These are phyloP conservation scores for Mesaphorura yosii DNA, from an alignment of 1,140 invertebrate species.

Conservation along the genomic window DNA sequence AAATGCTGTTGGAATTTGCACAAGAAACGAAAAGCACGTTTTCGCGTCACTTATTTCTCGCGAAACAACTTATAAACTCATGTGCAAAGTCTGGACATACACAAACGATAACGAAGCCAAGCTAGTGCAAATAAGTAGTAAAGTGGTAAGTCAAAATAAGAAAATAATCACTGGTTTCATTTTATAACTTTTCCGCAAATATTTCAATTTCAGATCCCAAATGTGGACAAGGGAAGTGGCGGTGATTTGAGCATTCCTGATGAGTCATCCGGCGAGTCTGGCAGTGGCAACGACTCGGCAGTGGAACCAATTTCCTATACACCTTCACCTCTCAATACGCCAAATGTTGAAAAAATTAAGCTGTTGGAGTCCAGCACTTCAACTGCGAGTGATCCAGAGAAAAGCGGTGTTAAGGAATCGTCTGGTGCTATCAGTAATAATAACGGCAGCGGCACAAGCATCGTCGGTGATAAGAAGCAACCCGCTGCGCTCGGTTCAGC, in stretches of 20 bases:
- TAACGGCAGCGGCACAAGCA: too few relatives aligned
- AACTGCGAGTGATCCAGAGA: too few relatives aligned
- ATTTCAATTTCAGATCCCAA: slow-evolving; percentile 7
- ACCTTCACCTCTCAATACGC: slow-evolving; percentile 13
- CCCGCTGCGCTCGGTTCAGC: too few relatives aligned
- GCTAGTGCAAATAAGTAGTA: slow-evolving; percentile 1
- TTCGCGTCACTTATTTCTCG: slow-evolving; percentile 79
- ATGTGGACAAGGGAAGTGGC: slow-evolving; percentile 17
- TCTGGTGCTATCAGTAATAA: too few relatives aligned
- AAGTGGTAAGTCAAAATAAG: background rate
- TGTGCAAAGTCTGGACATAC: slow-evolving; percentile 62
- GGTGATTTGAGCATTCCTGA: slow-evolving; percentile 36
- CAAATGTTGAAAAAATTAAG: slow-evolving; percentile 1
- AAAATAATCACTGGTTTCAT: background rate
- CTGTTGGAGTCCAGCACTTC: slow-evolving; percentile 4
- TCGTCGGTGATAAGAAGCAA: too few relatives aligned
- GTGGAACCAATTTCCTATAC: slow-evolving; percentile 30
- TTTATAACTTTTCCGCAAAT: too few relatives aligned
- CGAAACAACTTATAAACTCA: slow-evolving; percentile 71
- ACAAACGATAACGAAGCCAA: slow-evolving; percentile 19
- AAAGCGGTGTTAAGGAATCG: too few relatives aligned
- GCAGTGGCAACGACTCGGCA: slow-evolving; percentile 38
- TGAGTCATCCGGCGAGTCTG: slow-evolving; percentile 40
- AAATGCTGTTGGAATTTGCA: slow-evolving; percentile 77
- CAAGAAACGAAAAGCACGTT: slow-evolving; percentile 71